Evolutionary conservation across 2,113 vertebrate species (phyloP), one percentile per base, ranked within the genome.

Genomic region (Gavia stellata): DNA sequence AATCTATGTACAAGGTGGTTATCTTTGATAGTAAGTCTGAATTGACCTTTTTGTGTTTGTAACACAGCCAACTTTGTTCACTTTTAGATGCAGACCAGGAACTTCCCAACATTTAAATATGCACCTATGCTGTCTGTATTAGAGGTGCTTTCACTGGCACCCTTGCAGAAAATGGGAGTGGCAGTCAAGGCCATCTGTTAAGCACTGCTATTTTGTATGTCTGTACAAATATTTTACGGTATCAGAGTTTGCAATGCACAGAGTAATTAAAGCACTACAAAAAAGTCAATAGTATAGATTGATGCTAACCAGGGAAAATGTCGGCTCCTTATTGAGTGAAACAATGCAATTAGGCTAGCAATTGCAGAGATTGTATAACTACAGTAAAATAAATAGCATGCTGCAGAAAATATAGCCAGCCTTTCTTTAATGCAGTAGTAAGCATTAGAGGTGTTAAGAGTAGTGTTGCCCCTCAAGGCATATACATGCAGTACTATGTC

Each of bases 201-300:
- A 52, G 12, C 55, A 28, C 34, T 83, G 31, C 29, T 72, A 4
- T 36, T 71, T 58, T 62, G 7, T 26, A 42, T 55, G 14, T 40
- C 15, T 74, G 40, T 80, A 55, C 55, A 63, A 53, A 53, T 74
- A 63, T 91, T 83, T 84, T 26, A 36, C 13, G 40, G 63, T 16
- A 49, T 56, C 78, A 86, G 63, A 81, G n/a, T 53, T 75, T 77
- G 71, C 53, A 63, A 61, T 47, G 36, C 79, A 71, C 47, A 61
- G 58, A 50, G 74, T 94, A 94, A 94, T 91, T 96, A 92, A 96
- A 86, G 40, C 42, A 45, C 65, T 86, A 18, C 59, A 55, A 72
- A 80, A 65, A 90, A 81, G 34, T 90, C 92, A 63, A 9, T 81
- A 65, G 25, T 88, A 42, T 25, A 34, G 65, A 91, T 28, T 90